A percentile compares a stretch with the other conserved stretches of the same genome.
These are phyloP conservation scores for Patella ulyssiponensis DNA, from an alignment of 2,888 invertebrate genomes.

Conservation along the genomic window DNA sequence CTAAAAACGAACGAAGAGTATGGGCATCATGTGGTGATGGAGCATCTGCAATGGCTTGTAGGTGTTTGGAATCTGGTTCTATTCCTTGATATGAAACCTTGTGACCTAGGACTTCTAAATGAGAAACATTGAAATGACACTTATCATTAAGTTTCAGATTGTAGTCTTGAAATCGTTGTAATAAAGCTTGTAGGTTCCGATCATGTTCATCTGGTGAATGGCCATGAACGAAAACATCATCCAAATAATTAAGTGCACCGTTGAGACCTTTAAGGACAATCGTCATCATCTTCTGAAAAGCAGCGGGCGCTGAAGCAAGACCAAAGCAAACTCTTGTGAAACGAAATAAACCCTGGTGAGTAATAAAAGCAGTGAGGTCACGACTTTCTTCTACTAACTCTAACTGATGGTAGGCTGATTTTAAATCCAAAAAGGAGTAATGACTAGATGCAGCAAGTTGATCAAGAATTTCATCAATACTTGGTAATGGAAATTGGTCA, in stretches of 20 bases:
- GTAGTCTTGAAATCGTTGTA: not conserved
- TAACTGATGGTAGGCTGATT: not conserved
- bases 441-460: not conserved
- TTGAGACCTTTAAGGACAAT: not conserved
- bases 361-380: constrained; percentile 10
- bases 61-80: no score
- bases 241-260: no score
- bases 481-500: no score
- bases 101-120: not conserved
- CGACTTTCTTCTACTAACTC: no score
- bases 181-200: not conserved
- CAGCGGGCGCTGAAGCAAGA: not conserved
- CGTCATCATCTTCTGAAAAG: constrained; percentile 9
- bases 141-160: not conserved
- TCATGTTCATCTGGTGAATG: not conserved
- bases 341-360: not conserved
- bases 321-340: constrained; percentile 2
- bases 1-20: no score
- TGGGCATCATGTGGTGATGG: no score
- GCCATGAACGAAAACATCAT: no score
- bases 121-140: not conserved
- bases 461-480: constrained; percentile 8
- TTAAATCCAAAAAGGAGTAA: not conserved
- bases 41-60: no score
- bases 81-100: not conserved